Evolutionary conservation across 2,113 vertebrate genomes (phyloP).

Genomic region (Scomber colias): DNA sequence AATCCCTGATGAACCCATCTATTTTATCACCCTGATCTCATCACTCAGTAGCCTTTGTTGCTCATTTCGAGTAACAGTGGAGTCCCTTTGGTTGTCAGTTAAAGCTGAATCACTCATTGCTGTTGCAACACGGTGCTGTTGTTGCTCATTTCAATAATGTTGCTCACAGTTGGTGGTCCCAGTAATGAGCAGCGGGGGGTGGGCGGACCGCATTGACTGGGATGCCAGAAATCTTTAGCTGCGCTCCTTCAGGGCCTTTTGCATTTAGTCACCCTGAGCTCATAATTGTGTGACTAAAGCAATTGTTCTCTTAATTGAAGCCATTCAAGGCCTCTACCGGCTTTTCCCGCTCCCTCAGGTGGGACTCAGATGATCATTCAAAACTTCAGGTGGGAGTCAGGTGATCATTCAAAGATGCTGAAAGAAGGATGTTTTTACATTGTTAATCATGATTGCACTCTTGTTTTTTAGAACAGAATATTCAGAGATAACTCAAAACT

Average conservation of each 20-base stretch:
- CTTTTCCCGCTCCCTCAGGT: slow-evolving; percentile 70
- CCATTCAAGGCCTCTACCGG: slow-evolving; percentile 66
- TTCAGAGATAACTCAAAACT: background rate
- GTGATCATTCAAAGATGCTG: slow-evolving; percentile 27
- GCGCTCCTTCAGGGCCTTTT: slow-evolving; percentile 81
- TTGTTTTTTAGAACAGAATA: slow-evolving; percentile 5
- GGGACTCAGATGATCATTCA: slow-evolving; percentile 69
- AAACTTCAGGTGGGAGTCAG: slow-evolving; percentile 70
- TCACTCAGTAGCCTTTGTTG: slow-evolving; percentile 23
- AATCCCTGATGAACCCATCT: background rate
- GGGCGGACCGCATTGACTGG: slow-evolving; percentile 71
- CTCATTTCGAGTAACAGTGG: slow-evolving; percentile 16
- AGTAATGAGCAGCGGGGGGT: slow-evolving; percentile 71
- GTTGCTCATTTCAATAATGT: slow-evolving; percentile 68
- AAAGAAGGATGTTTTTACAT: slow-evolving; percentile 27
- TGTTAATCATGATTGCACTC: slow-evolving; percentile 4
- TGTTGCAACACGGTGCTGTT: slow-evolving; percentile 36
- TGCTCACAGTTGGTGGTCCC: slow-evolving; percentile 80
- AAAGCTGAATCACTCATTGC: slow-evolving; percentile 37
- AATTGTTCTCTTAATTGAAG: slow-evolving; percentile 87
- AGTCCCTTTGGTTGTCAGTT: slow-evolving; percentile 22
- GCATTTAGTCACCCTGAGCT: slow-evolving; percentile 83
- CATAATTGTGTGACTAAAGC: slow-evolving; percentile 87
- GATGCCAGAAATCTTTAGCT: slow-evolving; percentile 83
- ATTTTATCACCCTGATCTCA: background rate